phyloP scores from a whole-genome alignment of 2,888 invertebrate genomes.

The Sesia bembeciformis region DNA sequence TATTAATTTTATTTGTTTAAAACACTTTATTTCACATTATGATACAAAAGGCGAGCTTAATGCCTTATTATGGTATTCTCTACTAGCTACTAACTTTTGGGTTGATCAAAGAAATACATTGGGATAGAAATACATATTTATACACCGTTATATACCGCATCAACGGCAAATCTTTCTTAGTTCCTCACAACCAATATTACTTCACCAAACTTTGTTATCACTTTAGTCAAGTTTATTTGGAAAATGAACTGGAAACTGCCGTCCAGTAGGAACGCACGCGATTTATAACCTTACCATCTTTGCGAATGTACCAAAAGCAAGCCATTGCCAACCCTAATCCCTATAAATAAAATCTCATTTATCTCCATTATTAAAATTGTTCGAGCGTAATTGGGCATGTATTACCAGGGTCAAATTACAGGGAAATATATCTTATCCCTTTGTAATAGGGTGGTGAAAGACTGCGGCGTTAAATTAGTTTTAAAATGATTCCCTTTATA shows the following conservation, averaged over 20 bases:
- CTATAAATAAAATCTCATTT: not conserved
- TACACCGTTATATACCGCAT: not conserved
- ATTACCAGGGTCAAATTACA: not conserved
- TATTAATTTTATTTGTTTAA: too few relatives aligned
- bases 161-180: not conserved
- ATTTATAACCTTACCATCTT: slow-evolving; percentile 30
- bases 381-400: not conserved
- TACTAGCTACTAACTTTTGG: too few relatives aligned
- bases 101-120: not conserved
- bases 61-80: too few relatives aligned
- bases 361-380: not conserved
- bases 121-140: not conserved
- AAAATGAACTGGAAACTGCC: slow-evolving; percentile 57
- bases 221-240: slow-evolving; percentile 56
- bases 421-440: not conserved
- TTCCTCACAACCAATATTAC: slow-evolving; percentile 33
- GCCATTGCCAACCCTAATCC: not conserved
- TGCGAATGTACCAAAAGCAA: not conserved
- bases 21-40: too few relatives aligned
- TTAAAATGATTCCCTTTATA: not conserved
- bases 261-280: slow-evolving; percentile 39
- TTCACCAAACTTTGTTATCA: slow-evolving; percentile 55
- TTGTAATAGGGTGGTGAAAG: not conserved
- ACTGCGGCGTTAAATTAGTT: not conserved
- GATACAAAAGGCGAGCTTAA: too few relatives aligned